These are phyloP conservation scores for Formica exsecta DNA, from an alignment of 1,140 invertebrate species.

Conservation along the genomic window DNA sequence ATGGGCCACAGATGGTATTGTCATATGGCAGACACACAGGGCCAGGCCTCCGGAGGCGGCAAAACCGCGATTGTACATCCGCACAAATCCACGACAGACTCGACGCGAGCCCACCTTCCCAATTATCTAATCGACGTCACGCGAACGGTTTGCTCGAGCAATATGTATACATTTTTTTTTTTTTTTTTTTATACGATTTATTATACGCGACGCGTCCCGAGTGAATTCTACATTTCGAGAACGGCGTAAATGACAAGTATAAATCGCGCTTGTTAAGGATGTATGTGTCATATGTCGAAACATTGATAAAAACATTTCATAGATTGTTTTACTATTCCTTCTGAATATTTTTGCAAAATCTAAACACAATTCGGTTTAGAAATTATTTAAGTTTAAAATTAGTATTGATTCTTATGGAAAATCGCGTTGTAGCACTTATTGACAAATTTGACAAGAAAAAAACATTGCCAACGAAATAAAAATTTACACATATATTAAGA, in stretches of 20 bases:
- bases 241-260: background rate
- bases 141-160: slow-evolving; percentile 34
- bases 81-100: slow-evolving; percentile 67
- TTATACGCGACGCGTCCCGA: background rate
- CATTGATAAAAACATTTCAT: too few species aligned
- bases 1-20: slow-evolving; percentile 83
- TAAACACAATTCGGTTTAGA: too few species aligned
- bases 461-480: too few species aligned
- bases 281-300: too few species aligned
- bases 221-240: background rate
- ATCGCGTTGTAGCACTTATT: too few species aligned
- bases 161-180: background rate
- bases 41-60: slow-evolving; percentile 64
- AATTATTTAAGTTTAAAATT: too few species aligned
- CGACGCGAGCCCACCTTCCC: slow-evolving; percentile 3
- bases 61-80: slow-evolving; percentile 74
- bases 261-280: background rate
- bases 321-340: too few species aligned
- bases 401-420: too few species aligned
- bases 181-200: background rate
- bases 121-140: slow-evolving; percentile 72
- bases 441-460: too few species aligned
- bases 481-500: too few species aligned
- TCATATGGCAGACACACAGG: slow-evolving; percentile 82
- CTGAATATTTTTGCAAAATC: too few species aligned